phyloP scores from a whole-genome alignment of 2,113 vertebrate genomes.

The Maccullochella peelii region DNA sequence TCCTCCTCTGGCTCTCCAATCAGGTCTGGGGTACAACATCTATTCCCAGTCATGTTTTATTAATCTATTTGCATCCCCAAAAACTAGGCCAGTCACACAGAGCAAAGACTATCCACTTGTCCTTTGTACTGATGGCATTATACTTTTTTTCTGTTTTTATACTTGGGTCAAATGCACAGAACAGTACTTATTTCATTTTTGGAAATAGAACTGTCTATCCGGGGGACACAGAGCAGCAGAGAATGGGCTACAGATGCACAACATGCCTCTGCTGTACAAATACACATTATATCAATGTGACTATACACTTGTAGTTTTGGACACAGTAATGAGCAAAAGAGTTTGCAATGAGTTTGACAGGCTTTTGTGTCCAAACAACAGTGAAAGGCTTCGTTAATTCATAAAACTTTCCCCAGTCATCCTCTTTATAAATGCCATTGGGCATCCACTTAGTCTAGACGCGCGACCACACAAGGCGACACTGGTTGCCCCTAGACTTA shows the following conservation, averaged over 20 bases:
- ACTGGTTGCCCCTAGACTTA: slow-evolving; percentile 63
- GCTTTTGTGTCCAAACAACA: slow-evolving; percentile 24
- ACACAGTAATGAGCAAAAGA: slow-evolving; percentile 15
- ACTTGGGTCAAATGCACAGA: slow-evolving; percentile 34
- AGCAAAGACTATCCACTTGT: slow-evolving; percentile 51
- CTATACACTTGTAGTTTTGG: neutral
- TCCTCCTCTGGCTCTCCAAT: slow-evolving; percentile 58
- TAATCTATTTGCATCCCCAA: slow-evolving; percentile 72
- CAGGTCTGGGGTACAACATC: slow-evolving; percentile 55
- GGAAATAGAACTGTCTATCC: neutral
- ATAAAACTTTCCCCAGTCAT: slow-evolving; percentile 16
- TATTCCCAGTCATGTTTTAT: slow-evolving; percentile 84
- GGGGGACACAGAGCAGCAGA: neutral
- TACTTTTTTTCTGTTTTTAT: slow-evolving; percentile 8
- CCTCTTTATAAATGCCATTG: slow-evolving; percentile 56
- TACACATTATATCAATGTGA: slow-evolving; percentile 15
- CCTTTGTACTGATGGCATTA: slow-evolving; percentile 37
- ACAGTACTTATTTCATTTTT: slow-evolving; percentile 9
- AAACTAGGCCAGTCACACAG: slow-evolving; percentile 75
- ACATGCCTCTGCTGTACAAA: neutral
- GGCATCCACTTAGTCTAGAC: slow-evolving; percentile 78
- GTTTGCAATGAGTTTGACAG: slow-evolving; percentile 4
- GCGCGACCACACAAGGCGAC: slow-evolving; percentile 82
- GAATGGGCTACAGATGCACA: neutral
- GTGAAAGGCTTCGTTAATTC: slow-evolving; percentile 50